These are phyloP conservation scores for Lethrus apterus DNA, from an alignment of 1,140 invertebrate species.

Conservation along the genomic window DNA sequence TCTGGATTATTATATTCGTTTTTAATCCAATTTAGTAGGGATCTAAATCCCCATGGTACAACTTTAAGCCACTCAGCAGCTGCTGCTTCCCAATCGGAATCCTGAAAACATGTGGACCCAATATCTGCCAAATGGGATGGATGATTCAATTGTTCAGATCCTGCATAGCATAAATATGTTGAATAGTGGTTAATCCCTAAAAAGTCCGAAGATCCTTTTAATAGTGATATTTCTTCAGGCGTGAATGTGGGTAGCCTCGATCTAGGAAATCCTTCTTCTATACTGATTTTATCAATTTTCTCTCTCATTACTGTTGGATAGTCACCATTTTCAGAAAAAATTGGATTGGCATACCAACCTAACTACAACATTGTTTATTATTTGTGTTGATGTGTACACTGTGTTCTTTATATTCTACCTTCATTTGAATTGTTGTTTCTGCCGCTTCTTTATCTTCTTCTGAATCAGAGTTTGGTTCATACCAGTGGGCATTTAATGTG, in stretches of 20 bases:
- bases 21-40: slow-evolving; percentile 31
- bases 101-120: neutral
- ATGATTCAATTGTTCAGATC: too few relatives aligned
- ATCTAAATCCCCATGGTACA: slow-evolving; percentile 32
- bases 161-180: slow-evolving; percentile 26
- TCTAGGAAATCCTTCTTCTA: slow-evolving; percentile 42
- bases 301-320: slow-evolving; percentile 54
- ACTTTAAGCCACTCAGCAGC: slow-evolving; percentile 13
- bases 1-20: slow-evolving; percentile 23
- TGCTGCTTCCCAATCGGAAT: slow-evolving; percentile 12
- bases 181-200: slow-evolving; percentile 58
- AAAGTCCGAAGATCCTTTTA: slow-evolving; percentile 54
- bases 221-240: slow-evolving; percentile 46
- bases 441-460: slow-evolving; percentile 42
- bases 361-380: slow-evolving; percentile 15
- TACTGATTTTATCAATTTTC: slow-evolving; percentile 47
- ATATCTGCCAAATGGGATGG: neutral
- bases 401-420: slow-evolving; percentile 30
- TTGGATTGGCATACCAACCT: slow-evolving; percentile 44
- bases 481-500: slow-evolving; percentile 40
- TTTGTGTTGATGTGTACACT: neutral
- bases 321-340: slow-evolving; percentile 52
- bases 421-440: slow-evolving; percentile 42
- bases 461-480: slow-evolving; percentile 38
- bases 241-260: slow-evolving; percentile 46